A percentile compares a stretch with the other conserved stretches of the same genome.
Evolutionary conservation across 2,113 vertebrate genomes (phyloP).

Genomic region (Cricetomys ansorgei): DNA sequence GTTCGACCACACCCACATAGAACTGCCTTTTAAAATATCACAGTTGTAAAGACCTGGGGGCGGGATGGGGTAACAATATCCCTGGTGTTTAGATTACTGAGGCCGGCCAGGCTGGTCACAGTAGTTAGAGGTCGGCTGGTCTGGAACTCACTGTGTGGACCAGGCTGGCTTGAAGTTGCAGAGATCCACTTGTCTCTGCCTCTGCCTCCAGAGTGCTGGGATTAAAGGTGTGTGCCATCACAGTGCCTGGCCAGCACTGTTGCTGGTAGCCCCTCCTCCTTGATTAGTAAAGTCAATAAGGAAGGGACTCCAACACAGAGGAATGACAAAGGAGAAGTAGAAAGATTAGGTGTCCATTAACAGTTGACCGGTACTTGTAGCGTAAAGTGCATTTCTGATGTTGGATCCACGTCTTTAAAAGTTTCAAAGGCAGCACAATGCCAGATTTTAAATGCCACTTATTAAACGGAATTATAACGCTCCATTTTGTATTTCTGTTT

Average conservation of each 20-base stretch:
- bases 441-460: constrained; percentile 45
- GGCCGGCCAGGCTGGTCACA: neutral
- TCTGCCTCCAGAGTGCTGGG: neutral
- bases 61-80: neutral
- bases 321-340: neutral
- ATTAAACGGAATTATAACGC: constrained; percentile 41
- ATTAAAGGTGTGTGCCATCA: neutral
- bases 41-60: neutral
- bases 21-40: neutral
- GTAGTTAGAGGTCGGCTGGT: neutral
- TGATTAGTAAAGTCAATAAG: constrained; percentile 8
- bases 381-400: constrained; percentile 47
- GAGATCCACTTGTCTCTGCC: neutral
- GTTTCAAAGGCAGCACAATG: neutral
- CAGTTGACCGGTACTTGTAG: neutral
- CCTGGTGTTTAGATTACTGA: neutral
- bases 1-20: neutral
- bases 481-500: constrained; percentile 47
- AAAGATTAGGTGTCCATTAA: neutral
- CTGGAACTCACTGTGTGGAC: neutral
- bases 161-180: neutral
- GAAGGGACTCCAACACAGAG: neutral
- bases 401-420: neutral
- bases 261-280: neutral
- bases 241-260: neutral